Base-by-base conservation (phyloP, 2,888 invertebrate species). In the Acleris emargana region DNA sequence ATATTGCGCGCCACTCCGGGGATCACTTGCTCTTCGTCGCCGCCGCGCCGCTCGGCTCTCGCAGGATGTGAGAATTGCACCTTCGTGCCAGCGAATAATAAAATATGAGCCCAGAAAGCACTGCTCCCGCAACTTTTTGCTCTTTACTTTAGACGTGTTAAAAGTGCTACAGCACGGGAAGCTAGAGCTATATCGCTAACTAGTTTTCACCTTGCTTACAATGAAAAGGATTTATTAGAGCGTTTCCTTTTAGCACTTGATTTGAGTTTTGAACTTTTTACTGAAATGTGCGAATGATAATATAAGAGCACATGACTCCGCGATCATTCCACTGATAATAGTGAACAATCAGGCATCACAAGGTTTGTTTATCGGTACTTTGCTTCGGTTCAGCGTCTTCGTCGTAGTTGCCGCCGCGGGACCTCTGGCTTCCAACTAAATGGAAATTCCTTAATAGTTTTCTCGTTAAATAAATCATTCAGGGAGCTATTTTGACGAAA, bases 41-140 rank as follows among this genome's bases (percentile, higher is more conserved):
- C 64, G 32, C 28, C 58, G 67, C 42, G 54, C 42, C 25, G 32
- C 32, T 32, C 64, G 25, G 25, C 25, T 54, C 62, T 60, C 64
- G 50, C 67, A 67, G 69, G 58, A 72, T 71, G 74, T 73, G 75
- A 71, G 73, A 73, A 76, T 74, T 74, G 73, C 75, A 72, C 74
- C 70, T 74, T 73, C 74, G 72, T 74, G 73, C 73, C 69, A 67
- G 68, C 71, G 70, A 73, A 75, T 76, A 76, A 78, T 78, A 80
- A 79, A 79, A 78, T 77, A 72, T 72, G 74, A 66, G 61, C 76
- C 72, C 67, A 73, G 70, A 70, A 72, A 75, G 72, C 71, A 72
- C 63, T 67, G 59, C 62, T 61, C 60, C 64, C 53, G 58, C 64
- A 69, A 76, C 72, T 76, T 80, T 78, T 78, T 76, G 69, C 73